Evolutionary conservation across 2,797 vertebrate species (phyloP).

Genomic region (Spheniscus humboldti): DNA sequence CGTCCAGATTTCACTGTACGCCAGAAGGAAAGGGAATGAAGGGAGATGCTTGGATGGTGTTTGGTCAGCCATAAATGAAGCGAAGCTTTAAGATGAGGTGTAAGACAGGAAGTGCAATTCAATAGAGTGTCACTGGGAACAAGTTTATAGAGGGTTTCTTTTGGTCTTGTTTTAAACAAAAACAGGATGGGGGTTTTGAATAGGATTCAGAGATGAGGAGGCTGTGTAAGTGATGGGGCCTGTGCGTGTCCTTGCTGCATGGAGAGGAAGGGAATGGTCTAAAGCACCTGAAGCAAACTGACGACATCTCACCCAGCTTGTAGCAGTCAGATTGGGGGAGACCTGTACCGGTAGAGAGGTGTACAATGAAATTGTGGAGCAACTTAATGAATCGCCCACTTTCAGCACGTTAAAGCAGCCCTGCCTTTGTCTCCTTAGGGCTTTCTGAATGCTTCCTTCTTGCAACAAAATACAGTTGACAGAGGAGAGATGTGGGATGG

Average conservation of each 20-base stretch:
- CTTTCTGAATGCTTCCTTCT: not conserved
- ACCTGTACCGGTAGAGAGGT: fast-evolving
- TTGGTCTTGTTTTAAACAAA: slow-evolving; percentile 32
- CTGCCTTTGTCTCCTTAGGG: not conserved
- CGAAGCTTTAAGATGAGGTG: not conserved
- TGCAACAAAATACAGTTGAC: not conserved
- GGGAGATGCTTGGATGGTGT: not conserved
- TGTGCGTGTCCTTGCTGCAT: not conserved
- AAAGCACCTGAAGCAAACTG: not conserved
- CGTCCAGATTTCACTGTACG: not conserved
- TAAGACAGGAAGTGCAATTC: slow-evolving; percentile 34
- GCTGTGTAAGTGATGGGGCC: not conserved
- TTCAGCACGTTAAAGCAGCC: not conserved
- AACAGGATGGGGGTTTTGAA: slow-evolving; percentile 3
- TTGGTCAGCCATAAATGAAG: slow-evolving; percentile 5
- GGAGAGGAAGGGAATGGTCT: not conserved
- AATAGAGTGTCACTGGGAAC: slow-evolving; percentile 8
- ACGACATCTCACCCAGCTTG: fast-evolving
- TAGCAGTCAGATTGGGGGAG: not conserved
- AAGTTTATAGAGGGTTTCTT: slow-evolving; percentile 24
- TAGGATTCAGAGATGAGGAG: not conserved
- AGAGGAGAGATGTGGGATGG: not conserved
- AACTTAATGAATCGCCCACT: not conserved
- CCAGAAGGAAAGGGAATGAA: not conserved
- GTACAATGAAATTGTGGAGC: not conserved